Percentiles rank a stretch among this genome's conserved stretches.
phyloP scores from a whole-genome alignment of 2,888 invertebrate species.

The Chrysolina oricalcia region DNA sequence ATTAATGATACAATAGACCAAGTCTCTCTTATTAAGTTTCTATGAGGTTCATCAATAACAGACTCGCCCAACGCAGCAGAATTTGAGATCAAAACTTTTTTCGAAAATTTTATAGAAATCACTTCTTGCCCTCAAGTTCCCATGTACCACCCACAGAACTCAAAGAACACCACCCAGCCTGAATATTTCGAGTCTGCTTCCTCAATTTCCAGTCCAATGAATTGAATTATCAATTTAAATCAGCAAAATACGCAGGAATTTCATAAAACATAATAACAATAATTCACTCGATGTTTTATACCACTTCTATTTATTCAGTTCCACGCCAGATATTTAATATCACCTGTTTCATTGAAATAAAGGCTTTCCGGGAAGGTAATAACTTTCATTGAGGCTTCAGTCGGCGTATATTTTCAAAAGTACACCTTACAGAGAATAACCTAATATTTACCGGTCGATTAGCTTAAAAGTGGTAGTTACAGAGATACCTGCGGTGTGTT shows the following conservation, averaged over 20 bases:
- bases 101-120: background rate
- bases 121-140: background rate
- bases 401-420: slow-evolving; percentile 27
- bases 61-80: too few species aligned
- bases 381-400: slow-evolving; percentile 27
- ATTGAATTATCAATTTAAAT: background rate
- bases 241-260: background rate
- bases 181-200: background rate
- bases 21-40: too few species aligned
- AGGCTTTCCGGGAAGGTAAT: slow-evolving; percentile 25
- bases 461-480: slow-evolving; percentile 36
- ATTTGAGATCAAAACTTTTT: background rate
- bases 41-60: too few species aligned
- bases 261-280: slow-evolving; percentile 10
- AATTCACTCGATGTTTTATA: slow-evolving; percentile 14
- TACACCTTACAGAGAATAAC: slow-evolving; percentile 39
- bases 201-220: background rate
- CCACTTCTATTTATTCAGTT: slow-evolving; percentile 20
- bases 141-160: background rate
- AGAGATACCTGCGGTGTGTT: slow-evolving; percentile 44
- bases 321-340: slow-evolving; percentile 5
- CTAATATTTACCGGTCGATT: slow-evolving; percentile 37
- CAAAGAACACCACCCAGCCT: background rate
- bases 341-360: slow-evolving; percentile 24
- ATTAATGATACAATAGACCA: too few species aligned